These are phyloP conservation scores for Lithophane socia DNA, from an alignment of 2,888 invertebrate species.

Conservation along the genomic window DNA sequence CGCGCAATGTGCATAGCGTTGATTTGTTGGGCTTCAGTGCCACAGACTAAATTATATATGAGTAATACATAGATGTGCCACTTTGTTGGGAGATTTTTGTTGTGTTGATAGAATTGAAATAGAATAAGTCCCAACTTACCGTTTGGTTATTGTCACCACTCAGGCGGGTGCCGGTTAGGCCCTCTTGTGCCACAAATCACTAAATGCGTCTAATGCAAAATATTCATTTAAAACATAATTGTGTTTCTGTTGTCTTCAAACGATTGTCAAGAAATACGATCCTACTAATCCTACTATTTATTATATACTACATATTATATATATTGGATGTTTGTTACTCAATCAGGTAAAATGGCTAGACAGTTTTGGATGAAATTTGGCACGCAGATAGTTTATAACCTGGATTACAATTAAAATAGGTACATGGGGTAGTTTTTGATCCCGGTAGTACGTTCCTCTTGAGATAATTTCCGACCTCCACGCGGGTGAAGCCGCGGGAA, in stretches of 20 bases:
- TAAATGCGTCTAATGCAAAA: not conserved
- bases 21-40: slow-evolving; percentile 64
- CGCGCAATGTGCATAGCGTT: slow-evolving; percentile 70
- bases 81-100: not conserved
- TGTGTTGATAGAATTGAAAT: not conserved
- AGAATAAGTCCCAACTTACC: not conserved
- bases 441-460: too few relatives aligned
- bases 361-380: too few relatives aligned
- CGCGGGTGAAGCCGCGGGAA: too few relatives aligned
- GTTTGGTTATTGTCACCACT: not conserved
- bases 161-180: not conserved
- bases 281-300: too few relatives aligned
- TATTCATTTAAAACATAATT: not conserved
- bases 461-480: too few relatives aligned
- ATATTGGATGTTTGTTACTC: too few relatives aligned
- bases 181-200: not conserved
- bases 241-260: not conserved
- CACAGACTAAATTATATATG: slow-evolving; percentile 49
- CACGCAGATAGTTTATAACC: too few relatives aligned
- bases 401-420: too few relatives aligned
- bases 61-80: slow-evolving; percentile 23
- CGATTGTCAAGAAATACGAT: not conserved
- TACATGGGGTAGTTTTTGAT: too few relatives aligned
- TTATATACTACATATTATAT: too few relatives aligned
- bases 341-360: too few relatives aligned